These are phyloP conservation scores for Clarias gariepinus DNA, from an alignment of 2,113 vertebrate genomes.

Conservation along the genomic window DNA sequence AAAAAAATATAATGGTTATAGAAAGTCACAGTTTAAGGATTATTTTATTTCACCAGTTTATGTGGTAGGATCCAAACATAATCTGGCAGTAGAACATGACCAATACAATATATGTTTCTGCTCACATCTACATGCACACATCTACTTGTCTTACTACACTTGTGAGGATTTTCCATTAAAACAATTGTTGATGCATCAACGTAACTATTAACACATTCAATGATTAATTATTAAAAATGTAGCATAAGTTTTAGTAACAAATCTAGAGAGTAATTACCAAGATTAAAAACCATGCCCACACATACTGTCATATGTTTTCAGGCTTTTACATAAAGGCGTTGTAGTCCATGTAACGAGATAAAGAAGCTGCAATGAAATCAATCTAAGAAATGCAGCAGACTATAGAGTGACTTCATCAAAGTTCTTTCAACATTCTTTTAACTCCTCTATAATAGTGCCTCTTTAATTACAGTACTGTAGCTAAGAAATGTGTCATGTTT, in stretches of 20 bases:
- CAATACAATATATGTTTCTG: not conserved
- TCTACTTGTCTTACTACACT: not conserved
- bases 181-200: not conserved
- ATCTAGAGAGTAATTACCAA: not conserved
- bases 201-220: no score
- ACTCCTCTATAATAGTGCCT: not conserved
- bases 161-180: not conserved
- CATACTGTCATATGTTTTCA: not conserved
- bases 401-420: conserved; percentile 85
- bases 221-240: no score
- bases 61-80: not conserved
- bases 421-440: conserved; percentile 52
- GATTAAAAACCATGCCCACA: not conserved
- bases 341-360: conserved; percentile 46
- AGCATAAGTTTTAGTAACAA: not conserved
- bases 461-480: no score
- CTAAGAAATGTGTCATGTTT: not conserved
- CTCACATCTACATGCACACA: not conserved
- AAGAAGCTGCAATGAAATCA: conserved; percentile 82
- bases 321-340: not conserved
- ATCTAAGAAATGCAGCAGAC: conserved; percentile 73
- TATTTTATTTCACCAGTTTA: not conserved
- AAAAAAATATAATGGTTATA: not conserved
- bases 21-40: not conserved
- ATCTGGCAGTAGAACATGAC: not conserved